A percentile compares a stretch with the other conserved stretches of the same genome.
Evolutionary conservation across 2,113 vertebrate genomes (phyloP).

Genomic region (Cromileptes altivelis): DNA sequence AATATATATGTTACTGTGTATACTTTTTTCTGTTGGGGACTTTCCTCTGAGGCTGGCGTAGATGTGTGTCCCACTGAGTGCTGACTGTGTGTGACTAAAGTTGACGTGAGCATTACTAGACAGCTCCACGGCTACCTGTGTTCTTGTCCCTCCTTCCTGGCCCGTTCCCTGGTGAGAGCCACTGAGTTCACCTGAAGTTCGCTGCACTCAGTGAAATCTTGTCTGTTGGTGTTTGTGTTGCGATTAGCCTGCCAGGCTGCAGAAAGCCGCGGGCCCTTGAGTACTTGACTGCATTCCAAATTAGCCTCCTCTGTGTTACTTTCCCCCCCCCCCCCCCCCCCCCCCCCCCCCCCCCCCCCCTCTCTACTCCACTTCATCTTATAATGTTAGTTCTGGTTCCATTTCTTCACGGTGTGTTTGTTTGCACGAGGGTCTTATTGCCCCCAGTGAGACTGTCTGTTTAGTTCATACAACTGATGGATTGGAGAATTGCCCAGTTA

Average conservation of each 20-base stretch:
- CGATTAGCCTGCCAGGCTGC: constrained; percentile 55
- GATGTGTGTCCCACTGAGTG: constrained; percentile 18
- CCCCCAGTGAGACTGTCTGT: constrained; percentile 34
- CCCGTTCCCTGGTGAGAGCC: constrained; percentile 25
- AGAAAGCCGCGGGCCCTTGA: constrained; percentile 42
- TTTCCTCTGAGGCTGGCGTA: background rate
- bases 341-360: background rate
- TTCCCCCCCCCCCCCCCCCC: background rate
- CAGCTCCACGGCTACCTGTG: constrained; percentile 39
- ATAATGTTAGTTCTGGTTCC: constrained; percentile 42
- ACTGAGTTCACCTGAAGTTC: constrained; percentile 62
- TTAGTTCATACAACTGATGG: constrained; percentile 43
- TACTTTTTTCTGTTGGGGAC: background rate
- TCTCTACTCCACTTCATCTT: constrained; percentile 18
- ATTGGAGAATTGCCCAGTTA: constrained; percentile 45
- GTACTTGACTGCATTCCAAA: constrained; percentile 65
- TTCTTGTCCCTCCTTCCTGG: constrained; percentile 17
- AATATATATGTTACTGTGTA: background rate
- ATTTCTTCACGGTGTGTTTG: constrained; percentile 26
- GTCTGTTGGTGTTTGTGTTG: constrained; percentile 43
- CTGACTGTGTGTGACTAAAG: constrained; percentile 20
- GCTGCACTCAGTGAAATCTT: constrained; percentile 59
- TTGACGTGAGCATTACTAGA: constrained; percentile 33
- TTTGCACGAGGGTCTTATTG: constrained; percentile 32
- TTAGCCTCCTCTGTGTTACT: constrained; percentile 35